phyloP scores from a whole-genome alignment of 2,888 invertebrate genomes.

The Ecdyonurus torrentis region DNA sequence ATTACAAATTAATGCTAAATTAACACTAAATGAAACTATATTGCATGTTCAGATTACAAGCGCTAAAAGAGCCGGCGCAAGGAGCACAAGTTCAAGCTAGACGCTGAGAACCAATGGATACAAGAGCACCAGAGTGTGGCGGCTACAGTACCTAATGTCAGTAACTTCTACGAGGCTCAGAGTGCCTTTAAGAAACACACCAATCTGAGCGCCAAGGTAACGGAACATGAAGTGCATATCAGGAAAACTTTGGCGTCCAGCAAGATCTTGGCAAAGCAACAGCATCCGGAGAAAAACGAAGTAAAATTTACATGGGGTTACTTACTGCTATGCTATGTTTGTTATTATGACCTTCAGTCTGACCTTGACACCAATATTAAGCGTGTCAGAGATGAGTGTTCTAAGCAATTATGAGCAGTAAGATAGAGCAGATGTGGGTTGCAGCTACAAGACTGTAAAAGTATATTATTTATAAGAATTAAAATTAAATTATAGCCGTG shows the following conservation, averaged over 20 bases:
- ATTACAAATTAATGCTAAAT: too few relatives aligned
- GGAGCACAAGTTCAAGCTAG: conserved; percentile 74
- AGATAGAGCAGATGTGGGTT: too few relatives aligned
- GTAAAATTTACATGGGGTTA: too few relatives aligned
- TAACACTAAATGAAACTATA: too few relatives aligned
- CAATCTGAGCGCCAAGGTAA: conserved; percentile 79
- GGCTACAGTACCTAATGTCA: conserved; percentile 53
- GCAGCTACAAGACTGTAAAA: too few relatives aligned
- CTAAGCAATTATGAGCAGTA: too few relatives aligned
- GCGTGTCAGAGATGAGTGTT: too few relatives aligned
- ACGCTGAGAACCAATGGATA: conserved; percentile 90
- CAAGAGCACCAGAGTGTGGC: conserved; percentile 74
- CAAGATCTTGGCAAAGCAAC: conserved; percentile 47
- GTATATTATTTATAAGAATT: too few relatives aligned
- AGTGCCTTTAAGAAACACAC: conserved; percentile 84
- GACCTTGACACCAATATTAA: too few relatives aligned
- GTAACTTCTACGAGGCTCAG: conserved; percentile 83
- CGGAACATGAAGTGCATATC: conserved; percentile 70
- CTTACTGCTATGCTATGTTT: too few relatives aligned
- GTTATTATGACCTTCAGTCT: too few relatives aligned
- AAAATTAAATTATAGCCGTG: too few relatives aligned
- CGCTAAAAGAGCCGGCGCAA: conserved; percentile 57
- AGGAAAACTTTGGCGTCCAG: conserved; percentile 72
- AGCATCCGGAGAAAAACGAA: conserved; percentile 64
- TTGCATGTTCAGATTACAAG: conserved; percentile 44